Base-by-base conservation (phyloP, 2,888 invertebrate genomes). In the Ecliptopera silaceata region DNA sequence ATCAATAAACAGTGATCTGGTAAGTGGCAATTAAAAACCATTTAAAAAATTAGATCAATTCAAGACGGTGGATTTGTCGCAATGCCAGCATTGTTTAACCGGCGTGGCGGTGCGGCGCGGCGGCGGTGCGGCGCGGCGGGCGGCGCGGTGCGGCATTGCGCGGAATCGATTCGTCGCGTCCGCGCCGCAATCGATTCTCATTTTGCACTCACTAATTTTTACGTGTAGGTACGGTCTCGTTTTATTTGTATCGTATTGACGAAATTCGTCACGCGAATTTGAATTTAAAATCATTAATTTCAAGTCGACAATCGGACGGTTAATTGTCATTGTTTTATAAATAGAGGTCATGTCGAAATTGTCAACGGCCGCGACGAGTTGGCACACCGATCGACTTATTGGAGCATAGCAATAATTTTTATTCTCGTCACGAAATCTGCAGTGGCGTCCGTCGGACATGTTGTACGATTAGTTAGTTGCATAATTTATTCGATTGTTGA, bases 91-190 rank as follows among this genome's bases (percentile, higher is more conserved):
- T 79, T 83, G 80, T 86, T 59, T 57, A 26, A 42, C 22, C 17
- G 29, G 46, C 41, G 36, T 49, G 81, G 22, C 20, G 15, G 29
- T n/a, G 46, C 41, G 36, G 51, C 43, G 58, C 54, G n/a, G 46
- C 44, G 79, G 73, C 77, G 79, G 80, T 76, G 72, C 81, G 79
- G 80, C 73, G 75, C 88, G 81, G 22, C 20, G 15, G 29, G 46
- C 41, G 36, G 51, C 43, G 58, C 54, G n/a, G n/a, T n/a, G 46
- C 44, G 79, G 73, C 77, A 79, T 80, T 76, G 72, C 81, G 79
- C 76, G 65, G 73, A 89, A 91, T 88, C 83, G 82, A 90, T 91
- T 89, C 76, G 88, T 80, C 73, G 74, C 88, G 81, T 74, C 71
- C 63, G 72, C 64, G 63, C 65, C 67, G 80, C 76, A 84, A 82